phyloP scores from a whole-genome alignment of 2,113 vertebrate species.

The Xerus inauris region DNA sequence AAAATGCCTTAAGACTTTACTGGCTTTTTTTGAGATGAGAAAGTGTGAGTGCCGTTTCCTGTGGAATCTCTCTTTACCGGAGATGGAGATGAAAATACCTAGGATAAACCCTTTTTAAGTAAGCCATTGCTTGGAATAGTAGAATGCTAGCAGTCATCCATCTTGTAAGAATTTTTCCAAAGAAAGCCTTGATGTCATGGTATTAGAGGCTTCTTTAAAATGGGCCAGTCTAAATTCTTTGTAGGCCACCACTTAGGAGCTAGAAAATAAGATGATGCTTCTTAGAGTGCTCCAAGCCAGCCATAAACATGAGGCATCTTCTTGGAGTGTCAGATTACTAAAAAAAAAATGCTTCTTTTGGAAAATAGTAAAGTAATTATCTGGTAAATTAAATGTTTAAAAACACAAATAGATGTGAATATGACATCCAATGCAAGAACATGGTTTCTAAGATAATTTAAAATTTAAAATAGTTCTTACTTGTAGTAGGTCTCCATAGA shows the following conservation, averaged over 20 bases:
- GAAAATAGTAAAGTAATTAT: conserved; percentile 1
- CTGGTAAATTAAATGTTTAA: not conserved
- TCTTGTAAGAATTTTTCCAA: not conserved
- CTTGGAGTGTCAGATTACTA: not conserved
- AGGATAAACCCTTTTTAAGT: not conserved
- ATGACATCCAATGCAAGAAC: not conserved
- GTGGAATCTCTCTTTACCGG: not conserved
- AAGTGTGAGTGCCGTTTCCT: not conserved
- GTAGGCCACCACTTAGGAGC: not conserved
- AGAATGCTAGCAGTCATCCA: not conserved
- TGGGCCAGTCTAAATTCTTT: not conserved
- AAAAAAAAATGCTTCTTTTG: not conserved
- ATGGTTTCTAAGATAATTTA: not conserved
- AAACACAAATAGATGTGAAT: not conserved
- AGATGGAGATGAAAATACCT: not conserved
- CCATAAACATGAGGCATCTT: not conserved
- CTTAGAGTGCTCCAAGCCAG: not conserved
- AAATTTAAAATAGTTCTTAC: not conserved
- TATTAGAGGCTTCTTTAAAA: not conserved
- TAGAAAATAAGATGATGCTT: conserved; percentile 15
- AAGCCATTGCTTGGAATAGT: conserved; percentile 1
- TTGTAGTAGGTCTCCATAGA: not conserved
- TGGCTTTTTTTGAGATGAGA: not conserved
- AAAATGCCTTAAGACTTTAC: not conserved
- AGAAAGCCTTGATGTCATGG: not conserved